Base-by-base conservation (phyloP, 2,797 vertebrate species). In the Paguma larvata region DNA sequence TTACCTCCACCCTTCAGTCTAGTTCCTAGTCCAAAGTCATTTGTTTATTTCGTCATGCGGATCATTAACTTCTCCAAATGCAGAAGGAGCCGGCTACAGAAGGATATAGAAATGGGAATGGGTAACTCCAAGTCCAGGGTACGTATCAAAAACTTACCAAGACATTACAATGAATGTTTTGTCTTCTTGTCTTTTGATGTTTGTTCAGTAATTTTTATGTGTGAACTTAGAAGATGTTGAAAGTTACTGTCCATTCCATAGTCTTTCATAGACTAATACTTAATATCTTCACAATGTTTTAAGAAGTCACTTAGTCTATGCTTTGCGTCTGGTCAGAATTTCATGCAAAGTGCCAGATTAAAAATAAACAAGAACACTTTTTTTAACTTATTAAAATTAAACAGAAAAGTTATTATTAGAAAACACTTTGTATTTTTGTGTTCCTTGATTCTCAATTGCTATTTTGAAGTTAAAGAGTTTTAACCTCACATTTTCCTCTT, bases 1-100 rank as follows among this genome's bases (percentile, higher is more conserved):
- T 98, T 99, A 80, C 99, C 99, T 56, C 99, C 99, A 63, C 99
- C 99, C 0, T 99, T 99, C 98, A 99, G 99, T 98, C 99, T 99
- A 11, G 98, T 99, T 41, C 99, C 99, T 13, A 99, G 99, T 97
- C 99, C 99, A 15, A 99, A 99, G 96, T 99, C 99, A 0, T 98
- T 99, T 89, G 92, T 99, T 97, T 99, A 99, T 96, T 98, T 99
- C 93, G 96, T 99, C 95, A 98, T 99, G 98, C 98, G 98, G 96
- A 98, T 99, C 91, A 67, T 99, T 92, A 98, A 98, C 96, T 98
- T 99, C 56, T 98, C 99, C 21, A 99, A 98, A 85, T 99, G 99
- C 97, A 98, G 98, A 95, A 98, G 98, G 95, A 99, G 98, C 96
- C 98, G 98, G 19, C 97, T 99, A 0, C 99, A 99, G 97, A 99